These are phyloP conservation scores for Clarias gariepinus DNA, from an alignment of 2,113 vertebrate species.

Conservation along the genomic window DNA sequence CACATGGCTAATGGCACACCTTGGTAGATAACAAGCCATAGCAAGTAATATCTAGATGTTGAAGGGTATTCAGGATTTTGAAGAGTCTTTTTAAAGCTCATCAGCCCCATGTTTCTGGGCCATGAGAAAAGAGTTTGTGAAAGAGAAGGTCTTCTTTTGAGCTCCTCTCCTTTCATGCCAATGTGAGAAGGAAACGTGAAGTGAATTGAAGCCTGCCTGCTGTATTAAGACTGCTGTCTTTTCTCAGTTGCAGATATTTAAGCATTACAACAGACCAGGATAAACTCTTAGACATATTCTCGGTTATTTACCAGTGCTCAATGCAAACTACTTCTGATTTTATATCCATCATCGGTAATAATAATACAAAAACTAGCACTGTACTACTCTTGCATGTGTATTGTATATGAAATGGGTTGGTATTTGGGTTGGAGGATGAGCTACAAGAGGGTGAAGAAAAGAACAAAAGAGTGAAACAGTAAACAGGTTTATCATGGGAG, in stretches of 20 bases:
- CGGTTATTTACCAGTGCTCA: not conserved
- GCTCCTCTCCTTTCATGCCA: constrained; percentile 7
- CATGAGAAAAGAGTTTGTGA: not conserved
- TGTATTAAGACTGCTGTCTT: not conserved
- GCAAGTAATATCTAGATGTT: not conserved
- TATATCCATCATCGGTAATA: constrained; percentile 3
- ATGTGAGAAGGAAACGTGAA: not conserved
- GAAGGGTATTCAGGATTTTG: not conserved
- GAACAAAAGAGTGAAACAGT: constrained; percentile 35
- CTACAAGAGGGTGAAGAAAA: constrained; percentile 20
- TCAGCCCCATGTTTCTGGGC: not conserved
- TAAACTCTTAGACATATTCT: not conserved
- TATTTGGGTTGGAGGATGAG: constrained; percentile 1
- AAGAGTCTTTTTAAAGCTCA: not conserved
- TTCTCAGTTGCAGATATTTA: constrained; percentile 1
- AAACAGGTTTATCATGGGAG: constrained; percentile 53
- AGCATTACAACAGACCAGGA: not conserved
- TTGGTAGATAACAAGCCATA: not conserved
- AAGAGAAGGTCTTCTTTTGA: constrained; percentile 3
- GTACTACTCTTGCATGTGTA: not conserved
- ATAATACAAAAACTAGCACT: not conserved
- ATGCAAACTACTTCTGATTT: not conserved
- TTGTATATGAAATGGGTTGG: not conserved
- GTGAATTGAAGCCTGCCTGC: not conserved
- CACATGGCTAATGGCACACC: not conserved